Evolutionary conservation across 2,888 invertebrate species (phyloP).

Genomic region (Metalampra italica): DNA sequence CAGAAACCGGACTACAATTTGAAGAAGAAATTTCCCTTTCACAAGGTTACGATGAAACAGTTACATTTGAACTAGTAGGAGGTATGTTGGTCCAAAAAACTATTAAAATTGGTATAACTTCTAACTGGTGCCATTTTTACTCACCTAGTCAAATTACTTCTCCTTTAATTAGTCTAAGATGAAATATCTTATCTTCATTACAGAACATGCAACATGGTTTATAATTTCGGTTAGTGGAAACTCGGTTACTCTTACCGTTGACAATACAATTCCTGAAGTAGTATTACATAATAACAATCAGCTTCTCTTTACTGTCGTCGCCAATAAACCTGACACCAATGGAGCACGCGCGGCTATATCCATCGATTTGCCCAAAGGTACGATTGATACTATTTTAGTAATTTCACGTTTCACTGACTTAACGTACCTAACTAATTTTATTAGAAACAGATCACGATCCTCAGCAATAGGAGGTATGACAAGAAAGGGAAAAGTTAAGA

Average conservation of each 20-base stretch:
- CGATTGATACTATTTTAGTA: background rate
- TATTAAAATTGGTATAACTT: background rate
- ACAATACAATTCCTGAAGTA: slow-evolving; percentile 19
- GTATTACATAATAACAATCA: slow-evolving; percentile 27
- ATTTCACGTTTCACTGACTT: no score
- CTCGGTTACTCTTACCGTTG: slow-evolving; percentile 14
- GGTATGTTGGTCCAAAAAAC: slow-evolving; percentile 22
- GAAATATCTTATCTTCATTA: slow-evolving; percentile 9
- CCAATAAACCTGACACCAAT: slow-evolving; percentile 22
- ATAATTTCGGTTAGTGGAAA: slow-evolving; percentile 14
- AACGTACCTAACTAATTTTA: no score
- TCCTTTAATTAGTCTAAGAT: no score
- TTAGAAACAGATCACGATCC: no score
- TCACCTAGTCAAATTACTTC: no score
- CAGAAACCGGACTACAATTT: slow-evolving; percentile 27
- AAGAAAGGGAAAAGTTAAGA: no score
- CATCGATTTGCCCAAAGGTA: slow-evolving; percentile 36
- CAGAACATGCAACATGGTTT: slow-evolving; percentile 28
- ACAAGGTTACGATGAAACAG: slow-evolving; percentile 39
- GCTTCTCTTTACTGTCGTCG: slow-evolving; percentile 31
- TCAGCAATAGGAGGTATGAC: no score
- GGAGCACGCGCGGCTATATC: slow-evolving; percentile 30
- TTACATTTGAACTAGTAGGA: slow-evolving; percentile 36
- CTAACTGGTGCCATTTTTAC: no score
- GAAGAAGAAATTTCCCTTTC: slow-evolving; percentile 30